Base-by-base conservation (phyloP, 2,797 vertebrate species). In the Myotis daubentonii region DNA sequence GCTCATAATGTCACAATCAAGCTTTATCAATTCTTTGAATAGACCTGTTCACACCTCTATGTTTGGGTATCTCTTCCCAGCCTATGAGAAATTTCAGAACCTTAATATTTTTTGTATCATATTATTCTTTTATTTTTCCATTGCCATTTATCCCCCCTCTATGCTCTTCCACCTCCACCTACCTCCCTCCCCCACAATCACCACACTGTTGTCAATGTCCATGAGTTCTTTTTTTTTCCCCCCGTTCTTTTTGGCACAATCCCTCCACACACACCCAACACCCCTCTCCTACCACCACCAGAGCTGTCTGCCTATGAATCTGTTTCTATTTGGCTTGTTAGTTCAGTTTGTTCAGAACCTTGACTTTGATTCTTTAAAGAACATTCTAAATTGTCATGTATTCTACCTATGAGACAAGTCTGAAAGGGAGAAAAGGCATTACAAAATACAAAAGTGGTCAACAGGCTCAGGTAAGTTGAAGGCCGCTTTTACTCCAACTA, bases 301-400 rank as follows among this genome's bases (percentile, higher is more conserved):
- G n/a, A 68, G 65, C n/a, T 68, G 8, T 68, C 65, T 33, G n/a
- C n/a, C 17, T 68, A 36, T 68, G 65, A 68, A 20, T 68, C 65
- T 20, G 65, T 33, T 68, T 68, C 65, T 68, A 33, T 68, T 68
- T 68, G 17, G 65, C 65, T 68, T 66, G 16, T 66, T 66, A 66
- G 65, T 33, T 68, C n/a, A 20, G n/a, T 68, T 68, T 68, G 17
- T 94, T 88, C 47, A 72, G 62, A 53, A 25, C 2, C 55, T 87
- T 51, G 30, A 55, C 74, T 38, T 74, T 79, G 38, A 30, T 62
- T 86, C 76, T 93, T 90, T 84, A 65, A 79, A 85, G 55, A 93
- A 74, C 87, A 74, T 66, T 76, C 30, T 55, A 86, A 81, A 53
- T 83, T 87, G 33, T 65, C 7, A 0, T 38, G 47, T 36, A 79